These are phyloP conservation scores for Coluber constrictor DNA, from an alignment of 2,797 vertebrate species.

Conservation along the genomic window DNA sequence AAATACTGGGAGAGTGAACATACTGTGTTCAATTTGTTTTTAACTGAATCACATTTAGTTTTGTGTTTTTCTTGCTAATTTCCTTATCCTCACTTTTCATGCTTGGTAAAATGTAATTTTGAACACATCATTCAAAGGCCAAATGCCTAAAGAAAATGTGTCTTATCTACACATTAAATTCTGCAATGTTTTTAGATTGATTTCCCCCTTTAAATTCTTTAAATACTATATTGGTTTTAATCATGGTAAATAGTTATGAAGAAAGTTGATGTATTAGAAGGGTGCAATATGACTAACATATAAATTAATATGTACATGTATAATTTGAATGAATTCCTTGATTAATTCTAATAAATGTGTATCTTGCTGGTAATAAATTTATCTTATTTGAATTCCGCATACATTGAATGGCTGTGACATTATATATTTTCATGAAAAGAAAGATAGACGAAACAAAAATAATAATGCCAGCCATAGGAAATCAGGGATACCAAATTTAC, in stretches of 20 bases:
- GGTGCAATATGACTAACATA: not conserved
- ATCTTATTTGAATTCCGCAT: not conserved
- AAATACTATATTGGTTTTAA: not conserved
- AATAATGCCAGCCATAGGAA: not conserved
- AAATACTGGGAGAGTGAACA: not conserved
- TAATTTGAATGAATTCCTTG: not conserved
- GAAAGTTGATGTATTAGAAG: not conserved
- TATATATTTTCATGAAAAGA: not conserved
- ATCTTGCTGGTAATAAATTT: not conserved
- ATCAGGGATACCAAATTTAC: not conserved
- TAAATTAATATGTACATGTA: not conserved
- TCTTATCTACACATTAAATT: not conserved
- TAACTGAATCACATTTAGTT: not conserved
- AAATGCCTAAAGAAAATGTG: not conserved
- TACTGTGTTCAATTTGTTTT: not conserved
- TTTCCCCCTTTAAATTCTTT: not conserved
- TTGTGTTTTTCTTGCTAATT: not conserved
- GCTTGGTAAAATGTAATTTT: not conserved
- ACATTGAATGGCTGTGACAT: not conserved
- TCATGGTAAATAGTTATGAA: not conserved
- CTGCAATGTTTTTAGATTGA: not conserved
- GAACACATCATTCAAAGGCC: not conserved
- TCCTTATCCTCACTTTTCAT: not conserved
- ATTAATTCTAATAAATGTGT: not conserved
- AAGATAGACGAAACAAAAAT: not conserved